Percentiles rank a stretch among this genome's conserved stretches.
Evolutionary conservation across 23 tunicate genomes (phyloP).

Genomic region (Oikopleura dioica): DNA sequence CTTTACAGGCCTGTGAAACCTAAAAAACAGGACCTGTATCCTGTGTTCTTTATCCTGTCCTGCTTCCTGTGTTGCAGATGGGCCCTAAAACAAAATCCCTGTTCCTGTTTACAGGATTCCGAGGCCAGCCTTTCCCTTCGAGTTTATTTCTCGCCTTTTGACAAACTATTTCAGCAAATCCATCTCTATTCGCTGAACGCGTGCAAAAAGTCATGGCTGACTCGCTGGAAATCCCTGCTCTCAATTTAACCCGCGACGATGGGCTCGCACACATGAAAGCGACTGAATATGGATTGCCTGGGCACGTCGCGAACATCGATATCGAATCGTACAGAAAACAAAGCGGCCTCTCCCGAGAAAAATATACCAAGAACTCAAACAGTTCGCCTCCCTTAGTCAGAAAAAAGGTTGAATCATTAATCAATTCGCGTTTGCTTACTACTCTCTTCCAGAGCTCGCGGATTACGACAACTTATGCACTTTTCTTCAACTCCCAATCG

Average conservation of each 20-base stretch:
- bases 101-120: no score
- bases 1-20: not conserved
- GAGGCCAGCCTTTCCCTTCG: no score
- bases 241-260: not conserved
- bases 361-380: not conserved
- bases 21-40: not conserved
- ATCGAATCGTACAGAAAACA: not conserved
- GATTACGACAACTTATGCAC: not conserved
- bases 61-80: no score
- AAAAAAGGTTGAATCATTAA: not conserved
- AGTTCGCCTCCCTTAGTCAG: not conserved
- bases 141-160: no score
- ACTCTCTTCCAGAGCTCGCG: not conserved
- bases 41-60: no score
- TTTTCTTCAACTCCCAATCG: not conserved
- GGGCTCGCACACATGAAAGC: not conserved
- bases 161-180: not conserved
- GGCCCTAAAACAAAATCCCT: no score
- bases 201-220: not conserved
- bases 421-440: no score
- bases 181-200: not conserved
- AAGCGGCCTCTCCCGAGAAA: not conserved
- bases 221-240: not conserved
- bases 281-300: not conserved
- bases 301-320: not conserved